These are phyloP conservation scores for Halictus quadricinctus DNA, from an alignment of 2,888 invertebrate species.

Conservation along the genomic window DNA sequence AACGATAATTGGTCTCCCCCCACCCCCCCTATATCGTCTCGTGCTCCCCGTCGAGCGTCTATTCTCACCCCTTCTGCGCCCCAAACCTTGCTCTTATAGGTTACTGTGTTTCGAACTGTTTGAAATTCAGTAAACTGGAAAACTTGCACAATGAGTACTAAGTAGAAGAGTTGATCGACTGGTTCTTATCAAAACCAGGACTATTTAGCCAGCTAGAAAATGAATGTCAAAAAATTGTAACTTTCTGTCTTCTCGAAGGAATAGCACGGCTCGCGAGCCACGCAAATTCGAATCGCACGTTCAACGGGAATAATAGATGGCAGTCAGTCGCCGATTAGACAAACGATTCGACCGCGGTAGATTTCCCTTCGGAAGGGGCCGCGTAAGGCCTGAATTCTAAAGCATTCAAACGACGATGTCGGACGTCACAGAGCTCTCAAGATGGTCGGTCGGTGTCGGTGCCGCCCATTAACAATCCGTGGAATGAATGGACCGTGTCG, in stretches of 20 bases:
- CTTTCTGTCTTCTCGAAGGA: not conserved
- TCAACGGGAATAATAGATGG: not conserved
- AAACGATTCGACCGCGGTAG: slow-evolving; percentile 11
- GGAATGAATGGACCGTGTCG: slow-evolving; percentile 70
- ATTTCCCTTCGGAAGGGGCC: slow-evolving; percentile 58
- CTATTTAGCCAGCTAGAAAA: not conserved
- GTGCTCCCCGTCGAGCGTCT: not conserved
- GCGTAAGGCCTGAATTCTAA: slow-evolving; percentile 70
- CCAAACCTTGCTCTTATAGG: not conserved
- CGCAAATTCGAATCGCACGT: not conserved
- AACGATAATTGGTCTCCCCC: slow-evolving; percentile 28
- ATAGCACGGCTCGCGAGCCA: not conserved
- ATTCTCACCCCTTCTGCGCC: too few species aligned
- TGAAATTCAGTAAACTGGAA: not conserved
- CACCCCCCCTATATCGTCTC: not conserved
- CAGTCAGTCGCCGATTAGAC: slow-evolving; percentile 3
- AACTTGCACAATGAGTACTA: not conserved
- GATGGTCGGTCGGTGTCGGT: slow-evolving; percentile 4
- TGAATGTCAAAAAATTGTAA: not conserved
- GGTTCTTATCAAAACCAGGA: too few species aligned
- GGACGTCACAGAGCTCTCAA: slow-evolving; percentile 27
- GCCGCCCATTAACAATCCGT: slow-evolving; percentile 68
- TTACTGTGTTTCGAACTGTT: not conserved
- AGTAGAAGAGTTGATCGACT: not conserved
- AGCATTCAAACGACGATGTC: slow-evolving; percentile 71